Percentiles rank a stretch among this genome's conserved stretches.
Conservation (phyloP, 2,888 invertebrate genomes). For the Eurois occulta region DNA sequence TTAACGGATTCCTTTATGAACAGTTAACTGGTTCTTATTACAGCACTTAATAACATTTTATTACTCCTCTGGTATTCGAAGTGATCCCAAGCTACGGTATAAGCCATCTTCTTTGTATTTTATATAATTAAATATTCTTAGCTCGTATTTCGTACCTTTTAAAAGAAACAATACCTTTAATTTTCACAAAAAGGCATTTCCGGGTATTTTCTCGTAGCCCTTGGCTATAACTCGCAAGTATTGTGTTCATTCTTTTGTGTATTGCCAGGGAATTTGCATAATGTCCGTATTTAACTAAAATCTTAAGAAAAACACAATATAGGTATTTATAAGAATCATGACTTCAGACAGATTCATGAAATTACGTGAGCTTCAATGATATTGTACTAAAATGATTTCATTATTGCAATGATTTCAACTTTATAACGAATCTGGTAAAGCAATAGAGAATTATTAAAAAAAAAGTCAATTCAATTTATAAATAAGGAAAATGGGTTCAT, state of each 20-base stretch:
- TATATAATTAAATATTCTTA: constrained; percentile 56
- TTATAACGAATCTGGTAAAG: neutral
- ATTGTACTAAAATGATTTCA: neutral
- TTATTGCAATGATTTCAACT: neutral
- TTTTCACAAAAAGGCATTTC: constrained; percentile 43
- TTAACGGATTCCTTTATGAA: constrained; percentile 35
- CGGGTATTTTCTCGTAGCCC: constrained; percentile 25
- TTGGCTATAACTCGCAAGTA: constrained; percentile 26
- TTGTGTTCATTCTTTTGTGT: constrained; percentile 24
- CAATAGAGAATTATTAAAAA: neutral
- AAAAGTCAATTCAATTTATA: too few relatives aligned
- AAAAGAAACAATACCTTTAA: constrained; percentile 56
- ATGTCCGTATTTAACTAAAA: neutral
- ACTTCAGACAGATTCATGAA: neutral
- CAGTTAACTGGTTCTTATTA: constrained; percentile 35
- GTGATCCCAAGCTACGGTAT: constrained; percentile 45
- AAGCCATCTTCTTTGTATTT: constrained; percentile 58
- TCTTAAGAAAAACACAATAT: neutral
- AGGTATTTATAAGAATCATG: neutral
- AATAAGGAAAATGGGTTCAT: neutral
- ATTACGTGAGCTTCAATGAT: neutral
- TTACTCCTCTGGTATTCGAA: constrained; percentile 37
- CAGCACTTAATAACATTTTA: constrained; percentile 46
- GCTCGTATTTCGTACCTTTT: constrained; percentile 40
- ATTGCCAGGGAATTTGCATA: neutral